These are phyloP conservation scores for Oophaga pumilio DNA, from an alignment of 2,113 vertebrate species.

Conservation along the genomic window DNA sequence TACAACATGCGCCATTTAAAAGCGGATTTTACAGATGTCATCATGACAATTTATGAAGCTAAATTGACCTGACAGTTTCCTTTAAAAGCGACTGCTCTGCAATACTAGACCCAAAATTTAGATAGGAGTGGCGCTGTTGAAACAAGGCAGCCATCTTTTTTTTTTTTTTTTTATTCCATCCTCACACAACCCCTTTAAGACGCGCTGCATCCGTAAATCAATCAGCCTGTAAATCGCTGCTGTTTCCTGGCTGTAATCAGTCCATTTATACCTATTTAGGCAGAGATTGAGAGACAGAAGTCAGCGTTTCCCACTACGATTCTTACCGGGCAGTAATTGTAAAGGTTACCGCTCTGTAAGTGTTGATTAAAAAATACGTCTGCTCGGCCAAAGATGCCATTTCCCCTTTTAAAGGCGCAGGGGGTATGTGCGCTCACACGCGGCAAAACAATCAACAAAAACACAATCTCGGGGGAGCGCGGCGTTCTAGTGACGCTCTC, in stretches of 20 bases:
- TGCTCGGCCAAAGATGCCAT: neutral
- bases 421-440: neutral
- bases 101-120: neutral
- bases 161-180: neutral
- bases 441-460: slow-evolving; percentile 46
- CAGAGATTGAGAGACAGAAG: neutral
- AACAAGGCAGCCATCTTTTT: neutral
- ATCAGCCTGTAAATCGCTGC: neutral
- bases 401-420: neutral
- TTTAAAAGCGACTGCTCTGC: neutral
- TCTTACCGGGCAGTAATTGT: neutral
- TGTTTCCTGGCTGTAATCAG: neutral
- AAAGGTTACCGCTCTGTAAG: slow-evolving; percentile 26
- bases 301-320: neutral
- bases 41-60: too few relatives aligned
- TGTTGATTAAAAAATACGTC: slow-evolving; percentile 47
- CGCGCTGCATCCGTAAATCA: neutral
- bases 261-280: slow-evolving; percentile 2
- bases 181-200: neutral
- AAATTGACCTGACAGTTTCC: too few relatives aligned
- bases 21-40: too few relatives aligned
- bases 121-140: neutral
- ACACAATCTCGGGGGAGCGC: slow-evolving; percentile 17
- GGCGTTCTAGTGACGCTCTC: slow-evolving; percentile 12
- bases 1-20: too few relatives aligned